Evolutionary conservation across 2,888 invertebrate genomes (phyloP), one percentile per base, ranked within the genome.

Genomic region (Steromphala cineraria): DNA sequence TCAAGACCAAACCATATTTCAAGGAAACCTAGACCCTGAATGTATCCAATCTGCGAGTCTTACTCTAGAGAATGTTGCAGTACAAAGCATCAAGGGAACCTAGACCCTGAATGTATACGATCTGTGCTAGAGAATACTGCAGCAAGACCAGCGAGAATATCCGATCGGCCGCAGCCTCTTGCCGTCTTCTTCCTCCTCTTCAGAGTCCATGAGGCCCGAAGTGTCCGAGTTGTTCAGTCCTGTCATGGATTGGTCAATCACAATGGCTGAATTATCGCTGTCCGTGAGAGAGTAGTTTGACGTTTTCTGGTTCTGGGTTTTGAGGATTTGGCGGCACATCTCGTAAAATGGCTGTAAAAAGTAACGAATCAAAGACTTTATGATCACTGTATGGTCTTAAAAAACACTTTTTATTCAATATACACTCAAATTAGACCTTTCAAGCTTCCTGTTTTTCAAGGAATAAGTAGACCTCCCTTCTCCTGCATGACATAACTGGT

Each of bases 271-370:
- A 24, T 62, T 62, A 5, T 62, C 21, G 36, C 28, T 10, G 13
- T 62, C 62, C 8, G 55, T 31, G 15, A 78, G 1, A 2, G 62
- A 52, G n/a, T 78, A 62, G 52, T 46, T 78, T 21, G 78, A 78
- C 13, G 46, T 76, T 40, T 81, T 81, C 15, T 75, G 15, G 28
- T 81, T 78, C 4, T 82, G 67, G 15, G 76, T 53, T 19, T 71
- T 76, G n/a, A 86, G 76, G 28, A 86, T 80, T 21, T 79, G 80
- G 40, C 79, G 67, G 78, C 85, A 85, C 83, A 85, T 83, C 62
- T 86, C 86, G 53, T 75, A 74, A 36, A 79, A 79, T 13, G 79
- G 79, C 79, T 79, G 67, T 53, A 79, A 79, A 28, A 1, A 46
- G 46, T 46, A 46, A 10, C 13, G 46, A 46, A 10, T 46, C 10